Percentiles rank a stretch among this genome's conserved stretches.
These are phyloP conservation scores for Phenganax subtilis DNA, from an alignment of 92 coral and sea anemone species.

Conservation along the genomic window DNA sequence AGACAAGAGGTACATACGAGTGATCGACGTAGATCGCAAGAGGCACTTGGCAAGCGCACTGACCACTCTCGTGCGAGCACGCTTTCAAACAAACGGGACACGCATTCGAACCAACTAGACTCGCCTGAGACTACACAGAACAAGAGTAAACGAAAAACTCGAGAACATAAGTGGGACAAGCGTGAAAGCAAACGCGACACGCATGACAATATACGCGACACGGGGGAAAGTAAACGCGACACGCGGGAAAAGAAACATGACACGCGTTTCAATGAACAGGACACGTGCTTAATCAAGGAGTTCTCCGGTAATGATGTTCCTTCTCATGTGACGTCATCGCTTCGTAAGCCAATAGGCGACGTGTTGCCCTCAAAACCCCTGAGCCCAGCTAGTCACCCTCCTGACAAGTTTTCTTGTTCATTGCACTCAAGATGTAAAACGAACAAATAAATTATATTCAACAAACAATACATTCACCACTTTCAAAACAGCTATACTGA, in stretches of 20 bases:
- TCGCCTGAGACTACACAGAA: neutral
- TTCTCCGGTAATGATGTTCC: constrained; percentile 1
- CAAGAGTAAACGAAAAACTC: neutral
- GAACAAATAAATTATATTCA: neutral
- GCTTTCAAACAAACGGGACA: neutral
- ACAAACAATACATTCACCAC: neutral
- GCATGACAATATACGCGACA: neutral
- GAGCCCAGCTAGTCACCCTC: constrained; percentile 23
- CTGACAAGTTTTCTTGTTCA: constrained; percentile 26
- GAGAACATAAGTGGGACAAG: neutral
- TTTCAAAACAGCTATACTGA: too few species aligned
- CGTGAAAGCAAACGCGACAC: neutral
- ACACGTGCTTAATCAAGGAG: neutral
- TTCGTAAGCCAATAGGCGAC: constrained; percentile 17
- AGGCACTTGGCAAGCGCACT: neutral
- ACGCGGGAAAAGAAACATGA: neutral
- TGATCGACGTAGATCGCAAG: neutral
- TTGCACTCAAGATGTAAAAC: constrained; percentile 4
- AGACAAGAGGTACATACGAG: neutral
- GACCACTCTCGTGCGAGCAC: neutral
- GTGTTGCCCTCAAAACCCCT: constrained; percentile 34
- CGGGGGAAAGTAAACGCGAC: neutral
- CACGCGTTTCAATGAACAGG: too few species aligned
- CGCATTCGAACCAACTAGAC: neutral
- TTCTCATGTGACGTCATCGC: constrained; percentile 20